Conservation (phyloP, 2,797 vertebrate genomes). For the Picus viridis region DNA sequence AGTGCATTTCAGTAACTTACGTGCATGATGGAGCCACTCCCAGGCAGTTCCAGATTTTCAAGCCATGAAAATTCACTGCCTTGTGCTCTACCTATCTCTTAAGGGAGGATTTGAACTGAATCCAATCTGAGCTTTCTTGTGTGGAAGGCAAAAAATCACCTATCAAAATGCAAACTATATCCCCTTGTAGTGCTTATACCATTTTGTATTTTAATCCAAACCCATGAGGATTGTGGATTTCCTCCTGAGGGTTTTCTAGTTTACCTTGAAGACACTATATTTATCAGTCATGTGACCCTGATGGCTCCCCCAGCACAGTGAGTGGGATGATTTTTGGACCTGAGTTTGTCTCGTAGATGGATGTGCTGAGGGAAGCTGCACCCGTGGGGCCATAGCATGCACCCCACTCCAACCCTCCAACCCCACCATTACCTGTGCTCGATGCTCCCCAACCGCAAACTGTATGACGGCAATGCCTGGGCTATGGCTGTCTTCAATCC, state of each 20-base stretch:
- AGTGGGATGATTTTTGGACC: neutral
- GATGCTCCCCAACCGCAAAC: constrained; percentile 95
- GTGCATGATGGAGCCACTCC: neutral
- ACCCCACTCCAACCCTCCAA: neutral
- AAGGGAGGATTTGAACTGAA: neutral
- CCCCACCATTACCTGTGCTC: constrained; percentile 88
- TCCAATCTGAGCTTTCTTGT: neutral
- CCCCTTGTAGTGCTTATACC: neutral
- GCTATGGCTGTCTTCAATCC: constrained; percentile 91
- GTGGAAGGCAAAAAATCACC: neutral
- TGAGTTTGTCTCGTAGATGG: neutral
- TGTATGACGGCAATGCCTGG: constrained; percentile 92
- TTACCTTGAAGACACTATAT: neutral
- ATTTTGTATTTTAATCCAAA: neutral
- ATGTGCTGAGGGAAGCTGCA: neutral
- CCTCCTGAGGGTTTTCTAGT: neutral
- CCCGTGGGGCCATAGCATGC: rapidly evolving
- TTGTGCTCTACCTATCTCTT: neutral
- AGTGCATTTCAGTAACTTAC: neutral
- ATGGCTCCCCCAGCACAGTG: neutral
- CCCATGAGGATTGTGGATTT: rapidly evolving
- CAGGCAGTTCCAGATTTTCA: neutral
- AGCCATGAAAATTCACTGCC: neutral
- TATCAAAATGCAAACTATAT: neutral
- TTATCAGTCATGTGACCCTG: neutral